Evolutionary conservation across 2,797 vertebrate genomes (phyloP), one percentile per base, ranked within the genome.

Genomic region (Nannoperca australis): DNA sequence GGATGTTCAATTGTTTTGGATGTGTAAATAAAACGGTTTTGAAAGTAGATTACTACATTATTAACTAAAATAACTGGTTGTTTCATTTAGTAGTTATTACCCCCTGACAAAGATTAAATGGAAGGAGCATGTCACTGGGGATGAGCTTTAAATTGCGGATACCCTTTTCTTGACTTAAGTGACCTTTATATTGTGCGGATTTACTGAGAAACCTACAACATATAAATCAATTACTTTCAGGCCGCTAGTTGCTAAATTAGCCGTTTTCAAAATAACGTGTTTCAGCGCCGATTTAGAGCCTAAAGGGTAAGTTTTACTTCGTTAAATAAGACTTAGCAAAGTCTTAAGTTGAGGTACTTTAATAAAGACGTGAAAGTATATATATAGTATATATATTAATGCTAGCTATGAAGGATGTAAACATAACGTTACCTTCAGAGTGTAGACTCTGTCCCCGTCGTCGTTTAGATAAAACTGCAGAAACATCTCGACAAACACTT

Each of bases 401-500:
- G 17, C 20, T 5, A 0, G 27, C 2, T 6, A 22, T 11, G 2
- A 4, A 20, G 9, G 2, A 53, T 4, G 72, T 82, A 66, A 88
- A 88, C 81, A 79, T 34, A 49, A 20, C 7, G 42, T 55, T 86
- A 97, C 97, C 96, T 97, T 97, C 55, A 98, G 90, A 1, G 97
- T 98, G 74, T 97, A 98, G 10, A 97, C 92, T 78, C 97, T 86
- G 1, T 97, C 95, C 1, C 97, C 97, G 54, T 79, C 86, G 63
- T 97, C 96, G 53, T 95, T 94, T 0, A 96, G 55, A 34, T 96
- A 97, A 90, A 86, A 97, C 71, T 97, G 97, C 79, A 98, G 93
- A 79, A 97, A 98, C 97, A 98, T 97, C 1, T 78, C 38, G 88
- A 66, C 14, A 1, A 13, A 13, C 9, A 0, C 0, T 36, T 11